phyloP scores from a whole-genome alignment of 2,888 invertebrate genomes.

The Xylophagus ater region DNA sequence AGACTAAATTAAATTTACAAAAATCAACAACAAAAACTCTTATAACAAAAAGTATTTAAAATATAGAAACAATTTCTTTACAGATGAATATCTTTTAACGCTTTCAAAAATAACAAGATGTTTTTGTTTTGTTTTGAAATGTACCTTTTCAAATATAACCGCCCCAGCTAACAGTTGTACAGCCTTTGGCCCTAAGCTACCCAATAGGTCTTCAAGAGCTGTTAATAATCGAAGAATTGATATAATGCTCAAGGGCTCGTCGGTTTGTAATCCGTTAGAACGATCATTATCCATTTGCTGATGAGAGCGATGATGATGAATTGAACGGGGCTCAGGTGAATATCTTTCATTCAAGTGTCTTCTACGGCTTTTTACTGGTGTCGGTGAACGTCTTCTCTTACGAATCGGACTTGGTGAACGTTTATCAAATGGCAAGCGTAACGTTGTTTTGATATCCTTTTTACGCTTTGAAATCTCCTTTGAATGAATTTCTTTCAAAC shows the following conservation, averaged over 20 bases:
- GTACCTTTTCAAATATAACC: constrained; percentile 17
- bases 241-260: constrained; percentile 14
- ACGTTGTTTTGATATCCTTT: constrained; percentile 13
- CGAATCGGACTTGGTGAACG: constrained; percentile 15
- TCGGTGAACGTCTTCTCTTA: constrained; percentile 1
- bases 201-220: constrained; percentile 17
- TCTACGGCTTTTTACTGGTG: no score
- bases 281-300: background rate
- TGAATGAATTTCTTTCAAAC: constrained; percentile 12
- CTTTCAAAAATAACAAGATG: background rate
- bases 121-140: constrained; percentile 1
- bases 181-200: constrained; percentile 17
- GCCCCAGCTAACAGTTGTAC: constrained; percentile 16
- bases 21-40: no score
- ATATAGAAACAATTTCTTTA: background rate
- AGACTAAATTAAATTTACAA: no score
- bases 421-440: constrained; percentile 12
- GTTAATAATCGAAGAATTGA: constrained; percentile 15
- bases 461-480: constrained; percentile 13
- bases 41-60: no score
- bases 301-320: background rate
- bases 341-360: no score
- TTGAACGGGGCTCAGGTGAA: constrained; percentile 2
- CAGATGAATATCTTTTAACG: background rate
- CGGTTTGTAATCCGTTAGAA: background rate